Conservation (phyloP, 2,888 invertebrate species). For the Drosophila anomelani region DNA sequence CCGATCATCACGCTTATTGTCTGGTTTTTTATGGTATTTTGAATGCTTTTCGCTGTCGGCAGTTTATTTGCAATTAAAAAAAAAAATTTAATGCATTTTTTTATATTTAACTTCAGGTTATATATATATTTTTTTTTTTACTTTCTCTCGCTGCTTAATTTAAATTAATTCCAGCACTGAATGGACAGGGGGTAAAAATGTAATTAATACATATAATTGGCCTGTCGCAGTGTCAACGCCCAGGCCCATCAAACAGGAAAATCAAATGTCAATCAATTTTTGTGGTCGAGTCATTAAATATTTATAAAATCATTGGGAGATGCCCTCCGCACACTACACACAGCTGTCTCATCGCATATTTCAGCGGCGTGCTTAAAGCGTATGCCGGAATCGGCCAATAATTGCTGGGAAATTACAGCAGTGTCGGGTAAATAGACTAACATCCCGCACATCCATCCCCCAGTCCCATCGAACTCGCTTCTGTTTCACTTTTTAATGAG, state of each 20-base stretch:
- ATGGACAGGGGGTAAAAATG: constrained; percentile 42
- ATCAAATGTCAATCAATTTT: constrained; percentile 62
- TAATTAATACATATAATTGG: constrained; percentile 67
- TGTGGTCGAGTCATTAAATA: constrained; percentile 49
- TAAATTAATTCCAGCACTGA: constrained; percentile 51
- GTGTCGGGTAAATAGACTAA: constrained; percentile 35
- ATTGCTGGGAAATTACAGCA: constrained; percentile 28
- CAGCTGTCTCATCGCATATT: constrained; percentile 15
- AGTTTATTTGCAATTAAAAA: background rate
- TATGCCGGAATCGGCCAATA: constrained; percentile 29
- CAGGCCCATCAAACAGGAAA: constrained; percentile 38
- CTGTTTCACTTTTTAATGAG: constrained; percentile 65
- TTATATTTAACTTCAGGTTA: constrained; percentile 54
- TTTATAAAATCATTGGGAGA: constrained; percentile 24
- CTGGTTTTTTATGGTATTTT: constrained; percentile 1
- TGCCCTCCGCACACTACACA: background rate
- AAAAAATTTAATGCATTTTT: constrained; percentile 26
- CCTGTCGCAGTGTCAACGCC: constrained; percentile 32
- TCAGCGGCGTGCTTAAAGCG: constrained; percentile 6
- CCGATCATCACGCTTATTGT: constrained; percentile 15
- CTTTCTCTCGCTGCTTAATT: constrained; percentile 39
- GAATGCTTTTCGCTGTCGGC: background rate
- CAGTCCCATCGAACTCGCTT: constrained; percentile 2
- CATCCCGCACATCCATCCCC: constrained; percentile 1
- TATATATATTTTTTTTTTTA: background rate